Conservation (phyloP, 2,888 invertebrate species). For the Digitonthophagus gazella region DNA sequence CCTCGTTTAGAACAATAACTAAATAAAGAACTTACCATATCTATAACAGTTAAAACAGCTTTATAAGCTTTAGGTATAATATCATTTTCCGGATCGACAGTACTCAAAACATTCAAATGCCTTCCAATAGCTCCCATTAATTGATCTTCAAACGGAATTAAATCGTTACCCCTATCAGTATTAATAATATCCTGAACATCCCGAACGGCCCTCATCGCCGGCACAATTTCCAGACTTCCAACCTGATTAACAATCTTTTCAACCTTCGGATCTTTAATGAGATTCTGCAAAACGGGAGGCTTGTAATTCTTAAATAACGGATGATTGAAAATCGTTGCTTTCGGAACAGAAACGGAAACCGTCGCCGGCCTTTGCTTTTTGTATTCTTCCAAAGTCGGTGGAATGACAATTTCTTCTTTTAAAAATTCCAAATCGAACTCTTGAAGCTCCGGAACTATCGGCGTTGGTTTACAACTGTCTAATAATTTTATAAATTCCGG, state of each 20-base stretch:
- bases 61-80: slow-evolving; percentile 55
- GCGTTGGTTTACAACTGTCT: slow-evolving; percentile 51
- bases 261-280: slow-evolving; percentile 46
- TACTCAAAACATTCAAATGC: slow-evolving; percentile 60
- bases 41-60: slow-evolving; percentile 54
- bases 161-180: slow-evolving; percentile 53
- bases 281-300: slow-evolving; percentile 28
- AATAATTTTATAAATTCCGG: slow-evolving; percentile 68
- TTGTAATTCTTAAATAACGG: slow-evolving; percentile 34
- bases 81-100: slow-evolving; percentile 45
- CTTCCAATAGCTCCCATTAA: slow-evolving; percentile 62
- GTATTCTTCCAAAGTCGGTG: slow-evolving; percentile 41
- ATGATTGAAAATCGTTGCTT: slow-evolving; percentile 48
- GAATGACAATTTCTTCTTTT: slow-evolving; percentile 45
- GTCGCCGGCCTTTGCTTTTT: slow-evolving; percentile 19
- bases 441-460: slow-evolving; percentile 41
- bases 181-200: slow-evolving; percentile 68
- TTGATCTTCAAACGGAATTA: slow-evolving; percentile 64
- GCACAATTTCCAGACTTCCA: slow-evolving; percentile 61
- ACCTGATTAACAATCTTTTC: slow-evolving; percentile 59
- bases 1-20: too few relatives aligned
- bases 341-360: slow-evolving; percentile 62
- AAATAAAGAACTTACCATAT: slow-evolving; percentile 50
- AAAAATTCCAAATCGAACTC: slow-evolving; percentile 49
- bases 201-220: slow-evolving; percentile 62